phyloP scores from a whole-genome alignment of 2,113 vertebrate genomes.

The Argyrosomus japonicus region DNA sequence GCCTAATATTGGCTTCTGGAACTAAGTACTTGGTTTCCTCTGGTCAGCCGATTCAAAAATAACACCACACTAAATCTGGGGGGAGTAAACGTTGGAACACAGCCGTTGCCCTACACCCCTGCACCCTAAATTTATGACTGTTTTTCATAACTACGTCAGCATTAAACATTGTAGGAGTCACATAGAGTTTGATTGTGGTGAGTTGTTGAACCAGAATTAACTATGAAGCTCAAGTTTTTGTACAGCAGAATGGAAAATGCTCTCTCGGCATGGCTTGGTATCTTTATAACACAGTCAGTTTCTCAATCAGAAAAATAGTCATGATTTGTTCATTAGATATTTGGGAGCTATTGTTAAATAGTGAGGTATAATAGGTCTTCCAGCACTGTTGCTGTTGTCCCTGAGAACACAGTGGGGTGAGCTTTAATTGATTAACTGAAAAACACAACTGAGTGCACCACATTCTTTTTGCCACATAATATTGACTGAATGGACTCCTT shows the following conservation, averaged over 20 bases:
- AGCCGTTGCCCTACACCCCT: conserved; percentile 24
- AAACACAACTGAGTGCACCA: conserved; percentile 24
- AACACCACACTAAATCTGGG: conserved; percentile 50
- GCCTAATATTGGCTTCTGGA: conserved; percentile 73
- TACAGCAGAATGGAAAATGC: conserved; percentile 21
- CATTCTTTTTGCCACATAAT: background rate
- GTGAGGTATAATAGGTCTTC: conserved; percentile 35
- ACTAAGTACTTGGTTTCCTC: conserved; percentile 60
- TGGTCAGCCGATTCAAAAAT: conserved; percentile 61
- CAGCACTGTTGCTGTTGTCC: conserved; percentile 23
- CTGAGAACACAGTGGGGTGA: conserved; percentile 7
- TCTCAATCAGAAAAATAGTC: background rate
- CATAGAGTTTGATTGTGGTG: conserved; percentile 18
- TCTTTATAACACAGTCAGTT: conserved; percentile 1
- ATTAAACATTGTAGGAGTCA: conserved; percentile 41
- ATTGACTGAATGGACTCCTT: conserved; percentile 13
- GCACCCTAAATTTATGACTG: conserved; percentile 35
- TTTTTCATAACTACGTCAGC: conserved; percentile 55
- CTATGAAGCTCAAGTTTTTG: conserved; percentile 17
- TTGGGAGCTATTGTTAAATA: conserved; percentile 36
- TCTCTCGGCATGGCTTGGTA: background rate
- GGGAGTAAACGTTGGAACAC: conserved; percentile 40
- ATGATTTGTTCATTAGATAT: conserved; percentile 38
- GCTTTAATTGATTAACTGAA: conserved; percentile 43
- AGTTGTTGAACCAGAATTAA: conserved; percentile 45